Base-by-base conservation (phyloP, 37 sponge, comb jelly and placozoan genomes). In the Geodia barretti region DNA sequence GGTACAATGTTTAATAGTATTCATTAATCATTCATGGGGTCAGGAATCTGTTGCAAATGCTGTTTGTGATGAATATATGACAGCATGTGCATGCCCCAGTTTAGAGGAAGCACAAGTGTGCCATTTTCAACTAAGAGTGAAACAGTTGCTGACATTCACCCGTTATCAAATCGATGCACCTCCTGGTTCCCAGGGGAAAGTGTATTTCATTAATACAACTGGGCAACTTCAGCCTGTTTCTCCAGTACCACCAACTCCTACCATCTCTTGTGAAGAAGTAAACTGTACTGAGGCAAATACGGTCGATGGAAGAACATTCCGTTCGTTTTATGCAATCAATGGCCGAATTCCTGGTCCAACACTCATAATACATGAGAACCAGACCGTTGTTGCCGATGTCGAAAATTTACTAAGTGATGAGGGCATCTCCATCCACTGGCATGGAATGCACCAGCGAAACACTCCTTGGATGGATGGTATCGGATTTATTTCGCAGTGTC, bases 381-480 rank as follows among this genome's bases (percentile, higher is more conserved):
- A 89, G 58, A 72, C 60, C 1, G 11, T 95, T 35, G 54, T 78
- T 7, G 90, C 84, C 5, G 86, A 86, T 47, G 84, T 95, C 20
- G 35, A 26, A 7, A 95, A 95, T 42, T 21, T 14, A 21, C 78
- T 95, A 3, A 25, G n/a, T 2, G 68, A 29, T 4, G 82, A 91
- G 30, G 64, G 71, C 1, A 68, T 77, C 8, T 68, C 85, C 32
- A 76, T 95, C 35, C 93, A 95, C 67, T 95, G 96, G 96, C 96
- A 95, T 39, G 96, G 96, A 1, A 76, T 89, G 76, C 78, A 80
- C 35, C 90, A 86, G 86, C 58, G 72, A 21, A 85, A 78, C 69
- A 89, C 90, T 19, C 84, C 86, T 5, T 86, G 90, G 90, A 89
- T 89, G 87, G 96, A 95, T 71, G 97, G 97, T 0, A 82, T 85